Percentiles rank a stretch among this genome's conserved stretches.
Conservation (phyloP, 2,113 vertebrate genomes). For the Myotis yumanensis region DNA sequence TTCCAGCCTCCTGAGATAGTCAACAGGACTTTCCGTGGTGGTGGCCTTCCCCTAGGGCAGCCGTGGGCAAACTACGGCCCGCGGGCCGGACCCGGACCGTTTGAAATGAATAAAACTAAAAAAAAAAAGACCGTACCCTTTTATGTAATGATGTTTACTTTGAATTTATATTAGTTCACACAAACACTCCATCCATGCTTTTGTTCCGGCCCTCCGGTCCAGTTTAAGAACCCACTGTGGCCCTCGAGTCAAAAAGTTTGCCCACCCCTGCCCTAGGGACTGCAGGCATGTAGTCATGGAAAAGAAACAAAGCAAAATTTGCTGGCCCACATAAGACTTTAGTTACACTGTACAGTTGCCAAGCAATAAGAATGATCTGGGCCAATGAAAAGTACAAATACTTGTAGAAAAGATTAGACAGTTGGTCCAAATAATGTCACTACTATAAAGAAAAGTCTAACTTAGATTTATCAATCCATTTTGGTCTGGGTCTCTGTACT, state of each 20-base stretch:
- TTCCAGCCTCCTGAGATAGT: neutral
- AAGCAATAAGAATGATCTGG: neutral
- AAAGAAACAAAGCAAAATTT: slow-evolving; percentile 44
- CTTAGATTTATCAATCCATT: slow-evolving; percentile 16
- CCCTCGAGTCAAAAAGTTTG: too few relatives aligned
- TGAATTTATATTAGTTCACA: too few relatives aligned
- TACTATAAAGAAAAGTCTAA: neutral
- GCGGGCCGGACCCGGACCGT: too few relatives aligned
- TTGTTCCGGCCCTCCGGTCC: too few relatives aligned
- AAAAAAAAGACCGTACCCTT: too few relatives aligned
- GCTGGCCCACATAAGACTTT: neutral
- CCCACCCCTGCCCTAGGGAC: neutral
- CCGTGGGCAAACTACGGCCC: too few relatives aligned
- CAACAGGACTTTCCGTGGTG: neutral
- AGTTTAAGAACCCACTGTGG: too few relatives aligned
- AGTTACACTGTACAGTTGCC: neutral
- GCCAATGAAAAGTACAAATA: slow-evolving; percentile 19
- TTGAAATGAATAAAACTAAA: too few relatives aligned
- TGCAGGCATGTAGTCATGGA: neutral
- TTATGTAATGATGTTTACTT: too few relatives aligned
- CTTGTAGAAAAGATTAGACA: neutral
- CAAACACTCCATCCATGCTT: too few relatives aligned
- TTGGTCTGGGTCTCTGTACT: neutral
- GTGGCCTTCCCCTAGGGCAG: neutral
- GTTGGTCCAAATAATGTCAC: slow-evolving; percentile 19